Conservation (phyloP, 2,113 vertebrate genomes). For the Ceyx melanurus region DNA sequence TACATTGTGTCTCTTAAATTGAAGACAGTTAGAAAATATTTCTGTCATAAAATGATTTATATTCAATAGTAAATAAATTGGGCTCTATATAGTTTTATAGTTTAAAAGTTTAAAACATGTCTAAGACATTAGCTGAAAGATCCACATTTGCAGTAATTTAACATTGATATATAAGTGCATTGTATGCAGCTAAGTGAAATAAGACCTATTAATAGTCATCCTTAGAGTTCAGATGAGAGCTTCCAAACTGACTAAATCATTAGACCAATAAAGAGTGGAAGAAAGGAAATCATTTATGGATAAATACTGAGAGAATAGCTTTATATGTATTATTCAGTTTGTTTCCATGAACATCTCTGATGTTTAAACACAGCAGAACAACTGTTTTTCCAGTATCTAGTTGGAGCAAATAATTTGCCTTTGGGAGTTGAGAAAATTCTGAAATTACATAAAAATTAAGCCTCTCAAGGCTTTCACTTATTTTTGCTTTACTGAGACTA, state of each 20-base stretch:
- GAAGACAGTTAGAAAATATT: not conserved
- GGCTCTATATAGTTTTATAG: not conserved
- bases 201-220: not conserved
- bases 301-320: not conserved
- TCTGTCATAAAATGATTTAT: not conserved
- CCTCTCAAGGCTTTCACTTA: not conserved
- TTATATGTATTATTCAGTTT: not conserved
- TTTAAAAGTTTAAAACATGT: not conserved
- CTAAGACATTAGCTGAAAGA: not conserved
- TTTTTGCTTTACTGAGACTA: not conserved
- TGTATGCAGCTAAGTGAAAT: not conserved
- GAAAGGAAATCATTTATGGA: not conserved
- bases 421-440: not conserved
- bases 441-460: not conserved
- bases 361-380: not conserved
- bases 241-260: not conserved
- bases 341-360: accelerated
- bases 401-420: not conserved
- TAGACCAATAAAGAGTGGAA: not conserved
- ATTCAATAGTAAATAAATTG: not conserved
- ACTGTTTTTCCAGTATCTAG: accelerated
- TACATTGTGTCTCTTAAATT: not conserved
- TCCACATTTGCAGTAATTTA: not conserved
- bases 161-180: accelerated
- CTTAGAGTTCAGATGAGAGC: not conserved